A percentile compares a stretch with the other conserved stretches of the same genome.
Conservation (phyloP, 2,888 invertebrate genomes). For the Apodemia duryi region DNA sequence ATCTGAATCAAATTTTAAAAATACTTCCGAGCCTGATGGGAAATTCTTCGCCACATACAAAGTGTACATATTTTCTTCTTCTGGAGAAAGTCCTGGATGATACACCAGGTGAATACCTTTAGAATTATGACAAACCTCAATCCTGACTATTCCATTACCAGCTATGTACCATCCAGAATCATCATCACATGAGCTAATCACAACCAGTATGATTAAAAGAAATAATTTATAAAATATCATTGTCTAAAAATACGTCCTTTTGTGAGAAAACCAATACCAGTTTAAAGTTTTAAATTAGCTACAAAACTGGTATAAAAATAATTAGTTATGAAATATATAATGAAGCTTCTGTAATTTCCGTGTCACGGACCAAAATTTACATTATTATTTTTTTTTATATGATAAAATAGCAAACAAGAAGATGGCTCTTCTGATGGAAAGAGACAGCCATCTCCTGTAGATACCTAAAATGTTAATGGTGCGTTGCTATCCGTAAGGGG, state of each 20-base stretch:
- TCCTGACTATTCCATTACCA: slow-evolving; percentile 30
- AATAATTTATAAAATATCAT: neutral
- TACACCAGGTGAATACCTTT: slow-evolving; percentile 29
- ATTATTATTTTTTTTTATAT: no score
- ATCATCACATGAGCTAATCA: slow-evolving; percentile 6
- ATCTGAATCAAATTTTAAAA: slow-evolving; percentile 37
- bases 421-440: no score
- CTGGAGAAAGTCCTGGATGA: slow-evolving; percentile 36
- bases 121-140: slow-evolving; percentile 35
- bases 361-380: no score
- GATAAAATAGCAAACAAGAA: no score
- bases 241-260: neutral
- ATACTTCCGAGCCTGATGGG: slow-evolving; percentile 23
- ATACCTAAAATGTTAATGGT: no score
- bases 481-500: no score
- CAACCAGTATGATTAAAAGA: neutral
- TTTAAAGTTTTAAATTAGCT: neutral
- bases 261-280: neutral
- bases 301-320: neutral
- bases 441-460: no score
- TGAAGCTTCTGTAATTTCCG: neutral
- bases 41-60: slow-evolving; percentile 31
- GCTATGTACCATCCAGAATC: slow-evolving; percentile 25
- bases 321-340: neutral
- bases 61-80: slow-evolving; percentile 38